These are phyloP conservation scores for Gari tellinella DNA, from an alignment of 2,888 invertebrate species.

Conservation along the genomic window DNA sequence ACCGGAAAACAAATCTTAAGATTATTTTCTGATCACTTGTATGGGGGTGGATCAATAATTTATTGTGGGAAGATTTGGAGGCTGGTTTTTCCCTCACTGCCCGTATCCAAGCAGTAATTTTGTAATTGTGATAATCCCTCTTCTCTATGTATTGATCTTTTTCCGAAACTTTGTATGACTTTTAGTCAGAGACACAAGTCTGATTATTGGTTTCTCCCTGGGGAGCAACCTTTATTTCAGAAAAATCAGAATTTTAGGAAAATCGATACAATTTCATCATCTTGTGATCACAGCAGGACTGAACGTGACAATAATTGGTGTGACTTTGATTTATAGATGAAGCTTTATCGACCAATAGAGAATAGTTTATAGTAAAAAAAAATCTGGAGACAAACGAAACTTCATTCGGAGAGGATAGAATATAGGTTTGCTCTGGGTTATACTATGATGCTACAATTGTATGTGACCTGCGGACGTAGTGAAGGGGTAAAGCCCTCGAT, in stretches of 20 bases:
- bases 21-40: no score
- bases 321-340: conserved; percentile 3
- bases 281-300: conserved; percentile 1
- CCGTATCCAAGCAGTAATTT: background rate
- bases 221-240: conserved; percentile 10
- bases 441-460: no score
- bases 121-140: conserved; percentile 1
- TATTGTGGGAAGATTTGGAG: no score
- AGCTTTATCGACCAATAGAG: conserved; percentile 3
- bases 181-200: conserved; percentile 7
- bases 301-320: conserved; percentile 7
- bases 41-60: no score
- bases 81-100: no score
- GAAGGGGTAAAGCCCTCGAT: no score
- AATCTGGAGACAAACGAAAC: no score
- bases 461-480: no score
- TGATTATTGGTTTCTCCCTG: conserved; percentile 8
- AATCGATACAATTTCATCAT: conserved; percentile 16
- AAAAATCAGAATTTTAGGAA: conserved; percentile 14
- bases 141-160: conserved; percentile 6
- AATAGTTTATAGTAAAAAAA: no score
- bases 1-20: no score
- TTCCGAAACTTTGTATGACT: conserved; percentile 5
- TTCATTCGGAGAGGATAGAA: no score
- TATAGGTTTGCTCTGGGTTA: no score